Evolutionary conservation across 1,140 invertebrate genomes (phyloP), one percentile per base, ranked within the genome.

Genomic region (Pectinophora gossypiella): DNA sequence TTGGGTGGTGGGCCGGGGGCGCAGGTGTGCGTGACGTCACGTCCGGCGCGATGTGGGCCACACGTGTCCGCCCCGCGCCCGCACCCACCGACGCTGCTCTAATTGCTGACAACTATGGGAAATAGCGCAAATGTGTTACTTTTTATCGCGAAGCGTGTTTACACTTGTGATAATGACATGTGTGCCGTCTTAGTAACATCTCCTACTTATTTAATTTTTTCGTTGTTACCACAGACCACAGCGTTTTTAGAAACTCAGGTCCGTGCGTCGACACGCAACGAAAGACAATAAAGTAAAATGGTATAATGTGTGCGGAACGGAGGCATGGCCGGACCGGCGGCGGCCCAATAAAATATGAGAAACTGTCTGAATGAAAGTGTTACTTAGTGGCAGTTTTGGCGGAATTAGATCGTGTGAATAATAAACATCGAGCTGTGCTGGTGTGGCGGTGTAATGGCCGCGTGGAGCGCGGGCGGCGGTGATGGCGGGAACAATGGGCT

Each of bases 61-160:
- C 83, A 81, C 78, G 83, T 84, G 78, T 76, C 76, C 71, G 61
- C 59, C 52, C 35, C 45, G 54, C 49, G 59, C 47, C 51, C 43
- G 44, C 51, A 21, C 59, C 57, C 65, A 62, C 73, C 56, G 64
- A 68, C 65, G 56, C 59, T 66, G 76, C 66, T 77, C 74, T 83
- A 86, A 83, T 86, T 78, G 73, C 79, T 71, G 72, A 78, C 79
- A 82, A 80, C 69, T 80, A 81, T 82, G 73, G 76, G 79, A 86
- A 86, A 82, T 76, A 78, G 72, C 66, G 69, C 75, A 79, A 78
- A 83, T 80, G 70, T 78, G 64, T 61, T 65, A 61, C 60, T 72
- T 74, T 76, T 76, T 80, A 78, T 80, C 70, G 59, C 61, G 49
- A 64, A 64, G 50, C 52, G 57, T 74, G 64, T 77, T 76, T 71